phyloP scores from a whole-genome alignment of 92 coral and sea anemone species.

The Palythoa grandis region DNA sequence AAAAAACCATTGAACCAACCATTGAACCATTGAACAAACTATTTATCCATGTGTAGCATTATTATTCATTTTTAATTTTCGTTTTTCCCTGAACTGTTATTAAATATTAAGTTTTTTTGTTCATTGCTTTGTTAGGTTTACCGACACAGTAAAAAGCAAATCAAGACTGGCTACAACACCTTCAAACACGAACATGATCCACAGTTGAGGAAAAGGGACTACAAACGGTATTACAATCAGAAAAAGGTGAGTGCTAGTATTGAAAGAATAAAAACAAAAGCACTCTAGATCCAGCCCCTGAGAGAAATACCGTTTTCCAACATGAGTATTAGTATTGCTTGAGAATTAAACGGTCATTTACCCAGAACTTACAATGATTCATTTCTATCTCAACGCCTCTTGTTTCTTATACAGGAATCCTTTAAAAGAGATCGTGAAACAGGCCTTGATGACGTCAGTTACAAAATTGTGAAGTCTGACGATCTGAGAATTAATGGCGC shows the following conservation, averaged over 20 bases:
- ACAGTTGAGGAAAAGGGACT: slow-evolving; percentile 82
- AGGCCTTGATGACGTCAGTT: slow-evolving; percentile 76
- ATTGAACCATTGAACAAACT: no score
- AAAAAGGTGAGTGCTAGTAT: slow-evolving; percentile 56
- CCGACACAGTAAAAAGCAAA: slow-evolving; percentile 75
- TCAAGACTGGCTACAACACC: slow-evolving; percentile 88
- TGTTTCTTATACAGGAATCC: slow-evolving; percentile 55
- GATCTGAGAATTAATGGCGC: slow-evolving; percentile 75
- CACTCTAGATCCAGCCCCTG: no score
- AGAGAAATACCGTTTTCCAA: no score
- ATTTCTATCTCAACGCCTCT: background rate
- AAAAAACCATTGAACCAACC: no score
- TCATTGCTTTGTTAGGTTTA: slow-evolving; percentile 54
- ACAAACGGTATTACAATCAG: slow-evolving; percentile 77
- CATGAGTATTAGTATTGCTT: background rate
- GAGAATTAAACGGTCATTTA: no score
- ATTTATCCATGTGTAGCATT: no score
- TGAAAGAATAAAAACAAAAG: no score
- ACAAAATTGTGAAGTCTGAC: slow-evolving; percentile 69
- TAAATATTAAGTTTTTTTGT: background rate
- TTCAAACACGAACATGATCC: slow-evolving; percentile 96
- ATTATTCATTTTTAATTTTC: no score
- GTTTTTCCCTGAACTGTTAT: background rate
- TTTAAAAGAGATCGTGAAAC: slow-evolving; percentile 88
- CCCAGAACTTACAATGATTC: no score